Percentiles rank a stretch among this genome's conserved stretches.
Conservation (phyloP, 2,797 vertebrate species). For the Pipistrellus pygmaeus region DNA sequence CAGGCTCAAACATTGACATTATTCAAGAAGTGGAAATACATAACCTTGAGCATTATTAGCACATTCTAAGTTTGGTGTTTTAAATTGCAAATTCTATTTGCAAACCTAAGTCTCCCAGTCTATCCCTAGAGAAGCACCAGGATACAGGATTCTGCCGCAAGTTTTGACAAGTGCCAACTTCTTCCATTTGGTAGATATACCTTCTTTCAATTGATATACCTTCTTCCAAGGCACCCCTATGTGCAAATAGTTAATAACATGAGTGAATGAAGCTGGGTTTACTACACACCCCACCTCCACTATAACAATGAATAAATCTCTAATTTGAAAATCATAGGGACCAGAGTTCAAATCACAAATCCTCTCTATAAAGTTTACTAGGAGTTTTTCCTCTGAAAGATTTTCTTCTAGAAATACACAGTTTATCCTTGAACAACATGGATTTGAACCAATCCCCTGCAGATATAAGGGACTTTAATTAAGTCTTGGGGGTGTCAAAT, state of each 20-base stretch:
- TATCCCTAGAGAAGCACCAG: not conserved
- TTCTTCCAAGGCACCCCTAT: not conserved
- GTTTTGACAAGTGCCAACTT: not conserved
- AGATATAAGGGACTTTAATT: not conserved
- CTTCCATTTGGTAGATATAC: not conserved
- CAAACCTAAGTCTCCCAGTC: not conserved
- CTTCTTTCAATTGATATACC: not conserved
- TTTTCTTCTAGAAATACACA: not conserved
- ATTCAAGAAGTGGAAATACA: slow-evolving; percentile 2
- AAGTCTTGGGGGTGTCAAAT: not conserved
- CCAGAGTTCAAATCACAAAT: not conserved
- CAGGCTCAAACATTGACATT: slow-evolving; percentile 29
- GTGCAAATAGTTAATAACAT: not conserved
- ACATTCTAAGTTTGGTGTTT: not conserved
- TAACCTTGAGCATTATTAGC: slow-evolving; percentile 10
- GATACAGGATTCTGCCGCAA: not conserved
- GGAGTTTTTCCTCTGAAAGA: not conserved
- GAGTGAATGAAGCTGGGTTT: not conserved
- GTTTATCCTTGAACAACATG: not conserved
- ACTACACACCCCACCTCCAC: too few species aligned
- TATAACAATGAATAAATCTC: not conserved
- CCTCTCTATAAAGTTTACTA: not conserved
- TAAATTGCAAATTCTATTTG: slow-evolving; percentile 20
- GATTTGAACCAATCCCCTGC: not conserved
- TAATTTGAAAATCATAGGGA: not conserved